Percentiles rank a stretch among this genome's conserved stretches.
Conservation (phyloP, 2,888 invertebrate genomes). For the Sycophila texana region DNA sequence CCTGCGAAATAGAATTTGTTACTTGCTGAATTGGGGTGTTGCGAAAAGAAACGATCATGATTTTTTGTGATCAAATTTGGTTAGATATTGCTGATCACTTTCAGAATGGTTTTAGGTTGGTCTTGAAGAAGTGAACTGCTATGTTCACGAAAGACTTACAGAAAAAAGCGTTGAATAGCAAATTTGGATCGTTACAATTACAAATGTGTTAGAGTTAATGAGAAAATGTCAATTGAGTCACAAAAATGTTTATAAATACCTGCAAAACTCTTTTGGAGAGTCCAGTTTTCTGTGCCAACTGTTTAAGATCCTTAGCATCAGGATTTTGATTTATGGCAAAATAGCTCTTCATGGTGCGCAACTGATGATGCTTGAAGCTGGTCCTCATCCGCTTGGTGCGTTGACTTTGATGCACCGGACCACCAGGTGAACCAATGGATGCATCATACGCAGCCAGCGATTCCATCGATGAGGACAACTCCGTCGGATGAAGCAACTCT, state of each 20-base stretch:
- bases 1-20: constrained; percentile 78
- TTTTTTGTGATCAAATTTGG: too few species aligned
- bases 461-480: constrained; percentile 86
- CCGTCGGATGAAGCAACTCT: constrained; percentile 86
- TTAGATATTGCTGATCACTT: too few species aligned
- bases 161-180: too few species aligned
- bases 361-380: constrained; percentile 99
- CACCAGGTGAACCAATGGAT: constrained; percentile 84
- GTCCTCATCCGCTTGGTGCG: constrained; percentile 98
- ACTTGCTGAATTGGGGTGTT: too few species aligned
- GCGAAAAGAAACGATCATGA: too few species aligned
- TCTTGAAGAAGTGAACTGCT: too few species aligned
- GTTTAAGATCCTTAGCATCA: constrained; percentile 98
- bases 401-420: constrained; percentile 81
- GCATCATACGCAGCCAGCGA: constrained; percentile 85
- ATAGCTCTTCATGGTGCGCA: constrained; percentile 99
- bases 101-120: too few species aligned
- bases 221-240: background rate
- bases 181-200: too few species aligned
- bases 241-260: constrained; percentile 78
- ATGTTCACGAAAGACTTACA: too few species aligned
- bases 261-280: constrained; percentile 98
- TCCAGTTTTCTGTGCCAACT: constrained; percentile 98
- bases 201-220: too few species aligned
- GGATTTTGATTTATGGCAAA: constrained; percentile 99